A percentile compares a stretch with the other conserved stretches of the same genome.
phyloP scores from a whole-genome alignment of 2,113 vertebrate genomes.

The Protobothrops mucrosquamatus region DNA sequence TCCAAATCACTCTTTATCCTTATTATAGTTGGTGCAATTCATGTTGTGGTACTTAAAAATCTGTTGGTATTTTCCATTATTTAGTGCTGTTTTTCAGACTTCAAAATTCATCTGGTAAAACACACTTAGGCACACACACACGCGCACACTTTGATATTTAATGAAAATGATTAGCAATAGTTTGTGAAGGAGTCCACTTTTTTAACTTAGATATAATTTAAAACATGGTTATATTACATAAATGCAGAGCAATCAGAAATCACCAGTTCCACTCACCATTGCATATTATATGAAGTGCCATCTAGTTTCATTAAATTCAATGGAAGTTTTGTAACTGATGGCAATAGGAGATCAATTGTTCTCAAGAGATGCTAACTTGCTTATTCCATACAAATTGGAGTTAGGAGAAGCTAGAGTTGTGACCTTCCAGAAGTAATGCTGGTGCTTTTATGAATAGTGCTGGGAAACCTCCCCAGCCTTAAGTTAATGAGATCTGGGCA shows the following conservation, averaged over 20 bases:
- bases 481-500: neutral
- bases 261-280: neutral
- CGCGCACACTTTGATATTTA: neutral
- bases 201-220: conserved; percentile 47
- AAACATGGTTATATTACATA: conserved; percentile 44
- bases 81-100: conserved; percentile 52
- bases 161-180: neutral
- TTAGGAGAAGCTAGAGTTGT: conserved; percentile 18
- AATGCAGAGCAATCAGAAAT: conserved; percentile 38
- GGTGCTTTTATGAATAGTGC: neutral
- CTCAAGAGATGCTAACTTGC: conserved; percentile 42
- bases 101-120: conserved; percentile 52
- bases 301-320: conserved; percentile 41
- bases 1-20: conserved; percentile 72
- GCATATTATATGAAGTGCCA: conserved; percentile 47
- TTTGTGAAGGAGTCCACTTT: conserved; percentile 45
- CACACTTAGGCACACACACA: conserved; percentile 4
- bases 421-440: conserved; percentile 40
- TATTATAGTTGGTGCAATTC: conserved; percentile 65
- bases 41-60: conserved; percentile 58
- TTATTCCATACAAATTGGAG: conserved; percentile 31
- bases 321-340: conserved; percentile 37
- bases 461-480: neutral
- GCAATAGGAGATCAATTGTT: conserved; percentile 17
- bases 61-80: conserved; percentile 59